phyloP scores from a whole-genome alignment of 2,797 vertebrate genomes.

The Gymnothorax javanicus region DNA sequence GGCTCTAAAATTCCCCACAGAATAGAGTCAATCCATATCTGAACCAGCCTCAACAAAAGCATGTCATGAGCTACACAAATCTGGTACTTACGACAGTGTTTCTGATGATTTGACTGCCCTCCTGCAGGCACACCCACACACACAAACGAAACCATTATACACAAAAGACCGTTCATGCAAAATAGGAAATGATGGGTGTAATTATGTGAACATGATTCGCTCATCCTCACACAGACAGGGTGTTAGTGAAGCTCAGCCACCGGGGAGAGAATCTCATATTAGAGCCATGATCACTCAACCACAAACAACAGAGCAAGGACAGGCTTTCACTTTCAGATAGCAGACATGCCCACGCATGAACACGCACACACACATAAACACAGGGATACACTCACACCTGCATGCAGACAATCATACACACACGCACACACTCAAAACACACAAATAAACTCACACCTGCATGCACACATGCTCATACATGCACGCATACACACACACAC shows the following conservation, averaged over 20 bases:
- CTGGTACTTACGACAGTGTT: too few species aligned
- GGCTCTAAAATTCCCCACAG: too few species aligned
- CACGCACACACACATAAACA: background rate
- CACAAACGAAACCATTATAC: constrained; percentile 9
- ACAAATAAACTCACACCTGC: background rate
- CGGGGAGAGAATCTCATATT: background rate
- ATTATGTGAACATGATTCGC: constrained; percentile 33
- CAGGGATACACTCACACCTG: background rate
- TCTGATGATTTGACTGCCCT: too few species aligned
- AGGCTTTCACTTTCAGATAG: background rate
- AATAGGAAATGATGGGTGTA: constrained; percentile 28
- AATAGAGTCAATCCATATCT: too few species aligned
- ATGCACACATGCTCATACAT: constrained; percentile 41
- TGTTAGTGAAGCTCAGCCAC: background rate
- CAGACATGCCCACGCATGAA: background rate
- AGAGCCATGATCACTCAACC: background rate
- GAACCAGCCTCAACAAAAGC: too few species aligned
- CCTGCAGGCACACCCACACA: background rate
- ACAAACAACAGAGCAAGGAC: background rate
- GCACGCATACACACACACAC: background rate
- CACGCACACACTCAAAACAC: constrained; percentile 27
- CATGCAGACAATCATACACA: background rate
- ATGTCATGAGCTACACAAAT: too few species aligned
- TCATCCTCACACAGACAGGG: constrained; percentile 15
- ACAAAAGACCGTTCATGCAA: background rate